Conservation (phyloP, 2,888 invertebrate genomes). For the Cerastis rubricosa region DNA sequence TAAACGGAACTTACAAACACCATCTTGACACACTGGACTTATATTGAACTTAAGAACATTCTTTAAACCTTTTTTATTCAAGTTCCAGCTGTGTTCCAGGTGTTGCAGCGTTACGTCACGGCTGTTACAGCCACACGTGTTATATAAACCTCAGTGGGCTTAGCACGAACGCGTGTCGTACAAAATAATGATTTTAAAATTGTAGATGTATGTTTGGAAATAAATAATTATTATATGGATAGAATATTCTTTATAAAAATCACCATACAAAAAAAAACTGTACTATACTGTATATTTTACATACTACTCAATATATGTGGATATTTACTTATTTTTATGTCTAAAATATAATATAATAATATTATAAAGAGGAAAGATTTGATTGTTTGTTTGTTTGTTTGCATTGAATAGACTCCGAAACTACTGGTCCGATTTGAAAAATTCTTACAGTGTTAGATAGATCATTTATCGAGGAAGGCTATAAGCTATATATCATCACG, state of each 20-base stretch:
- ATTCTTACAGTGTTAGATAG: too few species aligned
- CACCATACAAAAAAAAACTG: too few species aligned
- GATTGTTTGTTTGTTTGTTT: too few species aligned
- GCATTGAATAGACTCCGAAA: too few species aligned
- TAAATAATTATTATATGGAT: neutral
- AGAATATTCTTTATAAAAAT: neutral
- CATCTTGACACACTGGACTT: neutral
- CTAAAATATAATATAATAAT: too few species aligned
- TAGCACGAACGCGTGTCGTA: neutral
- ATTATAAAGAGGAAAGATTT: too few species aligned
- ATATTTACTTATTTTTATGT: too few species aligned
- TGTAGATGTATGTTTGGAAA: neutral
- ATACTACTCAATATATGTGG: too few species aligned
- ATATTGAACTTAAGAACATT: neutral
- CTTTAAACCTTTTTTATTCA: neutral
- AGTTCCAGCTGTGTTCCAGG: neutral
- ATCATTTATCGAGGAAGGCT: too few species aligned
- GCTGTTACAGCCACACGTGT: constrained; percentile 38
- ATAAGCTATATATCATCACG: too few species aligned
- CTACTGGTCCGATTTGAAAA: too few species aligned
- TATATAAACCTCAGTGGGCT: constrained; percentile 24
- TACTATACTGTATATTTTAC: too few species aligned
- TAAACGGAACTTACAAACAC: neutral
- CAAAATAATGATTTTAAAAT: neutral
- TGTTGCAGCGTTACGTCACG: constrained; percentile 23